These are phyloP conservation scores for Dasyprocta punctata DNA, from an alignment of 2,113 vertebrate species.

Conservation along the genomic window DNA sequence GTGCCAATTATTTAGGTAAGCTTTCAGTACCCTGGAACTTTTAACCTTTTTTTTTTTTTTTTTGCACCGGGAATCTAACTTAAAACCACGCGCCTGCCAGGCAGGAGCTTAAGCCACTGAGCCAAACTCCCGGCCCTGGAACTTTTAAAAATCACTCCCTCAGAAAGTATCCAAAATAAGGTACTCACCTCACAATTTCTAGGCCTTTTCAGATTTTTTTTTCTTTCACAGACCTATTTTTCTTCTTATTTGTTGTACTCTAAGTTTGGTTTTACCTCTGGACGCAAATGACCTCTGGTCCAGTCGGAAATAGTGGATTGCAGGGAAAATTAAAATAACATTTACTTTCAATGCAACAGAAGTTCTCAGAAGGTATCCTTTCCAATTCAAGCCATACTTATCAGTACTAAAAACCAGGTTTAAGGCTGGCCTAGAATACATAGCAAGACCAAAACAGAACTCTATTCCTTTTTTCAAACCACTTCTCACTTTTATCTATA, in stretches of 20 bases:
- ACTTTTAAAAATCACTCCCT: not conserved
- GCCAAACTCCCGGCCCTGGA: no score
- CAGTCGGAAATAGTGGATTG: not conserved
- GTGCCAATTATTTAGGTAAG: not conserved
- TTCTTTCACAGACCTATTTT: constrained; percentile 26
- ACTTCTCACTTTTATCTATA: not conserved
- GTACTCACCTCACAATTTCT: constrained; percentile 62
- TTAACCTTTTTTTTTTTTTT: no score
- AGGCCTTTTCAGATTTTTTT: constrained; percentile 40
- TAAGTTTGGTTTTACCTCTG: constrained; percentile 53
- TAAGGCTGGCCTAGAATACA: not conserved
- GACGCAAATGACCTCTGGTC: constrained; percentile 34
- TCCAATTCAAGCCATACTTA: not conserved
- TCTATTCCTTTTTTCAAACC: constrained; percentile 11
- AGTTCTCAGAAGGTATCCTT: constrained; percentile 2
- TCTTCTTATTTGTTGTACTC: constrained; percentile 33
- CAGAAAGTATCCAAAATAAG: constrained; percentile 32
- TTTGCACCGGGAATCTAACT: no score
- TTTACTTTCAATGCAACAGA: not conserved
- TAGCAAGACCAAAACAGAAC: not conserved
- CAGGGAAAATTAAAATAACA: constrained; percentile 30
- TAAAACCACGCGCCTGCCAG: no score
- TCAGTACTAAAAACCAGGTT: constrained; percentile 1
- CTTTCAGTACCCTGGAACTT: not conserved
- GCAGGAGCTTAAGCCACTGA: no score